Evolutionary conservation across 2,113 vertebrate species (phyloP), one percentile per base, ranked within the genome.

Genomic region (mouse (Mus musculus)): DNA sequence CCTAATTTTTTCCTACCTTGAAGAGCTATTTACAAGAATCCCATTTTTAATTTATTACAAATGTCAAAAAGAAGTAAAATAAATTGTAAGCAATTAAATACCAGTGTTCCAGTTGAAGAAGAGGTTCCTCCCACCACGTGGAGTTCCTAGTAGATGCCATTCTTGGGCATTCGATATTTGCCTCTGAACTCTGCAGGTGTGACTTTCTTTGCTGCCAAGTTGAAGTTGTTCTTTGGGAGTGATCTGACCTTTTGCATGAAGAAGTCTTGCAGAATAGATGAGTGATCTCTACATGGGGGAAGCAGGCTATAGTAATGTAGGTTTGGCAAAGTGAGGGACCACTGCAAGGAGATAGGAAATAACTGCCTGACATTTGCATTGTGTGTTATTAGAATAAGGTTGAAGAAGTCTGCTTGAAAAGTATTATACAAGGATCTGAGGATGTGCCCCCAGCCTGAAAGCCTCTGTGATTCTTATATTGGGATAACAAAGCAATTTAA

Each of bases 31-130:
- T 52, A 36, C 42, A 46, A 75, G 80, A 94, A 72, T 22, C 14
- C 30, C 49, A 89, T 72, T 26, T 26, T 76, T 13, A 71, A 93
- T 56, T 92, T 54, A 85, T 85, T 95, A 94, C 36, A 65, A 4
- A n/a, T 86, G 39, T 65, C 52, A 69, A 86, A 94, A 85, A 76
- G 13, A 71, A 59, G 12, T n/a, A 75, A 78, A 95, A 36, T 11
- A 49, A 22, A 81, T 13, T 61, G 81, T 46, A 42, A 28, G 3
- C 52, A 16, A 67, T 52, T 10, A 59, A 90, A 36, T 20, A 14
- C 4, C 4, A 92, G 90, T 42, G 72, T 52, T 42, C 5, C 3
- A 82, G 39, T 7, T 52, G 59, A 33, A 69, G 54, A 54, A 71
- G 76, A 59, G 69, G 10, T 14, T 67, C 36, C 63, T 71, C 5